Evolutionary conservation across 2,888 invertebrate genomes (phyloP).

Genomic region (Cerastis leucographa): DNA sequence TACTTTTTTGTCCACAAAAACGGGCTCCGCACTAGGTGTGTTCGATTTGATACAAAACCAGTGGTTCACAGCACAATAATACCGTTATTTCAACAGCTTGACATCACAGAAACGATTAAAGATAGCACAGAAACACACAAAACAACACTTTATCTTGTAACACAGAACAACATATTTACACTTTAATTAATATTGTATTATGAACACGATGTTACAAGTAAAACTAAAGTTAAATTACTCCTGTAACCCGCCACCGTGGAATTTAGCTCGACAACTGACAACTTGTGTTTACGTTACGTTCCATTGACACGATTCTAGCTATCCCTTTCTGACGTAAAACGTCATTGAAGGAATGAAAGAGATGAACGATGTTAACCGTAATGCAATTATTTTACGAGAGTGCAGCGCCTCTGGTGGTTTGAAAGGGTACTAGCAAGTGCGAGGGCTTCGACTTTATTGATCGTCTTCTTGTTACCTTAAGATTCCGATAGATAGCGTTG

Average conservation of each 20-base stretch:
- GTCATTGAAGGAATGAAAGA: constrained; percentile 57
- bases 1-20: constrained; percentile 75
- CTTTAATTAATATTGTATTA: constrained; percentile 56
- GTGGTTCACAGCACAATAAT: constrained; percentile 71
- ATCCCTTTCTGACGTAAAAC: constrained; percentile 69
- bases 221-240: constrained; percentile 58
- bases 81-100: constrained; percentile 81
- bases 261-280: constrained; percentile 81
- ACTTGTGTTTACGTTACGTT: constrained; percentile 84
- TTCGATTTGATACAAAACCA: constrained; percentile 79
- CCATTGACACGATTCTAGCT: constrained; percentile 74
- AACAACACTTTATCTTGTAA: constrained; percentile 56
- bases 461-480: constrained; percentile 25
- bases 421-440: constrained; percentile 57
- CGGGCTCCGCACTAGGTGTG: constrained; percentile 81
- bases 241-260: constrained; percentile 77
- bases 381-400: constrained; percentile 63
- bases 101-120: constrained; percentile 70
- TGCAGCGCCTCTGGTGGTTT: constrained; percentile 57
- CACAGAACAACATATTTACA: constrained; percentile 62
- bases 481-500: constrained; percentile 51
- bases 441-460: constrained; percentile 63
- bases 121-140: constrained; percentile 55
- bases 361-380: constrained; percentile 65
- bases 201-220: constrained; percentile 48